Conservation (phyloP, 2,113 vertebrate genomes). For the Mionectes macconnelli region DNA sequence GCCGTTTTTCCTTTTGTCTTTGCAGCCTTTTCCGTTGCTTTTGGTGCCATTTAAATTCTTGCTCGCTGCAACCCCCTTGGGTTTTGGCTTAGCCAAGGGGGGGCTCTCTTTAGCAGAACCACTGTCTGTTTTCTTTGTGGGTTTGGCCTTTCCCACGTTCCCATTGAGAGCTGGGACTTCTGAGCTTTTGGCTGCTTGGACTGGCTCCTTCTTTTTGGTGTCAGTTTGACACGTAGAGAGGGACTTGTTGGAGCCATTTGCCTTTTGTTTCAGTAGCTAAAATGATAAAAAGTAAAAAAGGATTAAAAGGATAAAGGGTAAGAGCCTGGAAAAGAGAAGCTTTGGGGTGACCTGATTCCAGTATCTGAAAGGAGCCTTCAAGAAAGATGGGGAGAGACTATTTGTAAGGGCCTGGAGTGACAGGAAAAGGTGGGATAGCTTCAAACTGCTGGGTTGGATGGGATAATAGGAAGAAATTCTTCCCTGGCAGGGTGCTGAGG, state of each 20-base stretch:
- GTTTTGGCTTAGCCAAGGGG: not conserved
- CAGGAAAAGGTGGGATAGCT: not conserved
- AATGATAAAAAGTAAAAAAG: not conserved
- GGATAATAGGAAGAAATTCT: not conserved
- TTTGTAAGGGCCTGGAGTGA: no score
- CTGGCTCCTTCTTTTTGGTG: not conserved
- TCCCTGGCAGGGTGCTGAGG: accelerated
- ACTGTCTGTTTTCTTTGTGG: accelerated
- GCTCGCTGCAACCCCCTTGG: not conserved
- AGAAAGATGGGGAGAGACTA: not conserved
- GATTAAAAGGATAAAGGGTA: not conserved
- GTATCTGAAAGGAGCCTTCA: not conserved
- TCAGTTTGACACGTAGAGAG: not conserved
- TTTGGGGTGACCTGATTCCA: not conserved
- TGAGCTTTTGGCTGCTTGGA: not conserved
- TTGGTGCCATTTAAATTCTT: not conserved
- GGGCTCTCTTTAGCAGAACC: not conserved
- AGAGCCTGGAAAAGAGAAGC: not conserved
- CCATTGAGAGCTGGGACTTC: not conserved
- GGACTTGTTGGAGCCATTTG: not conserved
- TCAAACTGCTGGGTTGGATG: accelerated
- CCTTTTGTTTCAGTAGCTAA: slow-evolving; percentile 70
- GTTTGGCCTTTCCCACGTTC: not conserved
- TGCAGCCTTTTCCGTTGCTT: not conserved
- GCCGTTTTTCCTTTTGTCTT: slow-evolving; percentile 39